Conservation (phyloP, 2,113 vertebrate genomes). For the Okapia johnstoni region DNA sequence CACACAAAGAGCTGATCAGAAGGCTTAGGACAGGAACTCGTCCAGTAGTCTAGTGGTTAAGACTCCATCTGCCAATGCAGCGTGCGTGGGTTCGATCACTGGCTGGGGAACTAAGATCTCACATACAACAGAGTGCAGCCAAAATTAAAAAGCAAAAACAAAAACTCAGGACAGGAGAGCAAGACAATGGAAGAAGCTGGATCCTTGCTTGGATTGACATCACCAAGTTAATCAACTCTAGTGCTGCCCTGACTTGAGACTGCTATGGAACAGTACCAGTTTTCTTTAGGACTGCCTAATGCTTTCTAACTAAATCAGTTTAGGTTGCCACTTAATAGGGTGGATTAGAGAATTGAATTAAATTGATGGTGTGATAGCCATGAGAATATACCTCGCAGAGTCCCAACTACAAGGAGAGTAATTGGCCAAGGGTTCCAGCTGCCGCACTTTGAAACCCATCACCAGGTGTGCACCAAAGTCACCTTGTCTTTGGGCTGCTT, state of each 20-base stretch:
- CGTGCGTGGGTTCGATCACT: not conserved
- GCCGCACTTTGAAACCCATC: not conserved
- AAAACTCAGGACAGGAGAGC: not conserved
- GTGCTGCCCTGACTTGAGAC: not conserved
- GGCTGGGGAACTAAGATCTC: not conserved
- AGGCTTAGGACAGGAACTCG: not conserved
- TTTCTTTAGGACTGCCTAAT: not conserved
- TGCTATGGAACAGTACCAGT: not conserved
- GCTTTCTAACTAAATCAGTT: not conserved
- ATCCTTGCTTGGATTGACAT: fast-evolving
- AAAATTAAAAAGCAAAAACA: not conserved
- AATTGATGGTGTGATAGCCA: not conserved
- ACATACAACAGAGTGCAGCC: not conserved
- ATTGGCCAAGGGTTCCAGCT: not conserved
- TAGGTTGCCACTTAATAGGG: not conserved
- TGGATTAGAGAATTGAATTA: not conserved
- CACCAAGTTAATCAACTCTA: not conserved
- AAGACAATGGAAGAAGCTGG: not conserved
- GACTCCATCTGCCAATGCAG: not conserved
- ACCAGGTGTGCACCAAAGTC: not conserved
- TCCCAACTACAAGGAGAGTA: not conserved
- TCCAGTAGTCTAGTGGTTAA: not conserved
- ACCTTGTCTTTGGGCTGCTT: not conserved
- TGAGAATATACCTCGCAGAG: not conserved
- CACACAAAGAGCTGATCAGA: not conserved